A percentile compares a stretch with the other conserved stretches of the same genome.
These are phyloP conservation scores for Cryptoblepharus egeriae DNA, from an alignment of 2,797 vertebrate species.

Conservation along the genomic window DNA sequence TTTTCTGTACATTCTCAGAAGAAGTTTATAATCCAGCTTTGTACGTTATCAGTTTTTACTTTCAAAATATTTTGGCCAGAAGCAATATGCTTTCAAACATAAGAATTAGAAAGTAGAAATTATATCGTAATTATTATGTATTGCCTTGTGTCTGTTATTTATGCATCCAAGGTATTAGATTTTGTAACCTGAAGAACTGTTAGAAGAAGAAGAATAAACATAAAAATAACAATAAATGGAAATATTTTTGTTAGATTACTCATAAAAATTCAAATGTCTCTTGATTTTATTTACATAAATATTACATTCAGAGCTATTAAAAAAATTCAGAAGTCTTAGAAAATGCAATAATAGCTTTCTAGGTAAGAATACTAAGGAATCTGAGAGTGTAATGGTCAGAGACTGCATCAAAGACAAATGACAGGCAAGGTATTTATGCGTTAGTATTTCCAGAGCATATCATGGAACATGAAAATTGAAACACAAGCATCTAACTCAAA, in stretches of 20 bases:
- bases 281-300: constrained; percentile 49
- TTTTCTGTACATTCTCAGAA: background rate
- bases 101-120: constrained; percentile 37
- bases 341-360: constrained; percentile 16
- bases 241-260: constrained; percentile 31
- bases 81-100: constrained; percentile 23
- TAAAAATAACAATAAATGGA: constrained; percentile 33
- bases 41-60: background rate
- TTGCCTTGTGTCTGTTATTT: constrained; percentile 24
- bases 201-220: background rate
- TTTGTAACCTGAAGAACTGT: constrained; percentile 23
- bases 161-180: background rate
- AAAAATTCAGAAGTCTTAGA: constrained; percentile 6
- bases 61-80: constrained; percentile 38
- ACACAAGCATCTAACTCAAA: background rate
- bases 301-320: constrained; percentile 33
- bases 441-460: background rate
- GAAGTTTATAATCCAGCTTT: background rate
- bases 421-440: too few species aligned
- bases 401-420: background rate
- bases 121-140: constrained; percentile 41
- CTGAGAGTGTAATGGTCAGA: background rate
- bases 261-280: constrained; percentile 31
- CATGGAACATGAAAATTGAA: background rate
- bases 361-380: constrained; percentile 37